Evolutionary conservation across 2,113 vertebrate species (phyloP).

Genomic region (Hydrochoerus hydrochaeris): DNA sequence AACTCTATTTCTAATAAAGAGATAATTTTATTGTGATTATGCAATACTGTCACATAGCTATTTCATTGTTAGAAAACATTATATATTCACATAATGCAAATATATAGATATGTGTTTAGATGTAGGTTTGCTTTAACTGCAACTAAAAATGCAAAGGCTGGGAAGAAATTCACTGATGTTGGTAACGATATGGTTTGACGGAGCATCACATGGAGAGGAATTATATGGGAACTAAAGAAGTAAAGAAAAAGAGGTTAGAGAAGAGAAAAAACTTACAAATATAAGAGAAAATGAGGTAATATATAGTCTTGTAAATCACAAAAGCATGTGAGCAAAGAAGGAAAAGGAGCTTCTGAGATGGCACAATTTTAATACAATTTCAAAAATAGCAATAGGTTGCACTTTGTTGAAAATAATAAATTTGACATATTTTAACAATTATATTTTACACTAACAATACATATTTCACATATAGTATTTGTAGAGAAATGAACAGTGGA

Average conservation of each 20-base stretch:
- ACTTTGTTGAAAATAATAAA: slow-evolving; percentile 29
- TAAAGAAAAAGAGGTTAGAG: neutral
- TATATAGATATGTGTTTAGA: neutral
- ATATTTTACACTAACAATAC: neutral
- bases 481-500: neutral
- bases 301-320: neutral
- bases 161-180: neutral
- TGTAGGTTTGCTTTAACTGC: neutral
- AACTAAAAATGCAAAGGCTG: neutral
- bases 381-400: neutral
- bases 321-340: neutral
- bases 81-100: neutral
- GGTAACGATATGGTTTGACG: neutral
- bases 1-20: neutral
- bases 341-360: neutral
- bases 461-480: neutral
- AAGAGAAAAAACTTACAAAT: neutral
- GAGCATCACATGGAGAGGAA: neutral
- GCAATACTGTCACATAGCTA: neutral
- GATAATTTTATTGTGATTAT: neutral
- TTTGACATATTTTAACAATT: neutral
- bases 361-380: neutral
- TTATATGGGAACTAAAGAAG: neutral
- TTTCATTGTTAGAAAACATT: neutral
- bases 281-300: neutral